Evolutionary conservation across 1,140 invertebrate genomes (phyloP).

Genomic region (Apis cerana): DNA sequence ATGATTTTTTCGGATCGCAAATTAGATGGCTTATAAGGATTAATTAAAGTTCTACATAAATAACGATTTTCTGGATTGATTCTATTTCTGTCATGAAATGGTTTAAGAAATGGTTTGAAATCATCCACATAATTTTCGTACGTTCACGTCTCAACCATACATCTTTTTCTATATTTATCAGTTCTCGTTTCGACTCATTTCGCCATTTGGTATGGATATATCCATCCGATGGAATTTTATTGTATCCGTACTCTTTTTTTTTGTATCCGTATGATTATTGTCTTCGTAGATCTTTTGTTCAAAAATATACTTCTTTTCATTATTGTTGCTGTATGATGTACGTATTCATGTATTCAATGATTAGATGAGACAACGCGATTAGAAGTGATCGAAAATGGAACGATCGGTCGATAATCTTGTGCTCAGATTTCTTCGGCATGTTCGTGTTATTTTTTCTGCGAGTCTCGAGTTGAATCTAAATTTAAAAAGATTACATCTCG

Average conservation of each 20-base stretch:
- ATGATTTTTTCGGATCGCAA: conserved; percentile 44
- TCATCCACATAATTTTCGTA: conserved; percentile 71
- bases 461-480: conserved; percentile 85
- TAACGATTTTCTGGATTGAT: conserved; percentile 70
- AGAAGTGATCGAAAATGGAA: conserved; percentile 77
- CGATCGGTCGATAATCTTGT: too few relatives aligned
- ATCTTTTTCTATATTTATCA: conserved; percentile 81
- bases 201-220: conserved; percentile 65
- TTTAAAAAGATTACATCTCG: conserved; percentile 87
- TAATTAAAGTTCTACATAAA: conserved; percentile 32
- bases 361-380: conserved; percentile 73
- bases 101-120: conserved; percentile 73
- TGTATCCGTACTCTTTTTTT: conserved; percentile 78
- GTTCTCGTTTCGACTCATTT: conserved; percentile 82
- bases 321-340: conserved; percentile 78
- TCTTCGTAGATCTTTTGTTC: conserved; percentile 78
- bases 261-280: conserved; percentile 77
- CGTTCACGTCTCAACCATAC: conserved; percentile 81
- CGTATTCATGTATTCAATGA: conserved; percentile 77
- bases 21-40: conserved; percentile 48
- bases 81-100: conserved; percentile 68
- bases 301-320: conserved; percentile 78
- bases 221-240: conserved; percentile 71
- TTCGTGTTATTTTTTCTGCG: conserved; percentile 75
- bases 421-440: conserved; percentile 72